Evolutionary conservation across 2,113 vertebrate species (phyloP).

Genomic region (Rhinopomastus cyanomelas): DNA sequence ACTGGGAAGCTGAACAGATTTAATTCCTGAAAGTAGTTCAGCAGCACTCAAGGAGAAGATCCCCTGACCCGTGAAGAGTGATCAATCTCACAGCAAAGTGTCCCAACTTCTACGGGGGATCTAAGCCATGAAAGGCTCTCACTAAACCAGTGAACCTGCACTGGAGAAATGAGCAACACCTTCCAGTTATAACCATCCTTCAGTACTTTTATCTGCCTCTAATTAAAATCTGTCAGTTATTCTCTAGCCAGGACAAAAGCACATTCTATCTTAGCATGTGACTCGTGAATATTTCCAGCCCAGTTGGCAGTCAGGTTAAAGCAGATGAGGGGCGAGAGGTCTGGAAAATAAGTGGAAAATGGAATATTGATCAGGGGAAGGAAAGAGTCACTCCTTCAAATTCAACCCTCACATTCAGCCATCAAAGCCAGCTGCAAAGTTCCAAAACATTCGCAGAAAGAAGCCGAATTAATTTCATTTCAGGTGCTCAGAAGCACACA

Average conservation of each 20-base stretch:
- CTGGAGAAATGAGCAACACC: neutral
- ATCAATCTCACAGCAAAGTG: neutral
- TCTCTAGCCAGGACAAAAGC: neutral
- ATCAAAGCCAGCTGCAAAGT: neutral
- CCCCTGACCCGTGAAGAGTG: neutral
- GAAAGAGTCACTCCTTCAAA: neutral
- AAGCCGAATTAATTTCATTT: neutral
- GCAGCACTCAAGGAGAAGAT: neutral
- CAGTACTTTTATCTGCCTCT: neutral
- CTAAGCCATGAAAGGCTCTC: neutral
- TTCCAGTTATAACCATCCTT: neutral
- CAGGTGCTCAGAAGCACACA: neutral
- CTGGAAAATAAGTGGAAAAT: neutral
- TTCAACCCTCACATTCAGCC: neutral
- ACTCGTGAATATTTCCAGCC: neutral
- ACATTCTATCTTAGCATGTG: neutral
- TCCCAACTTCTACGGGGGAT: neutral
- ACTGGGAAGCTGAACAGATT: neutral
- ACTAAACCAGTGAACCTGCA: neutral
- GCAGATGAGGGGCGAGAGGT: neutral
- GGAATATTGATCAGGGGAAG: neutral
- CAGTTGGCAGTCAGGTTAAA: neutral
- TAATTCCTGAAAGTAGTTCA: neutral
- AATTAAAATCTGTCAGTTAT: neutral
- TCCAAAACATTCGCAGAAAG: neutral